phyloP scores from a whole-genome alignment of 2,113 vertebrate genomes.

The Atrichornis clamosus region DNA sequence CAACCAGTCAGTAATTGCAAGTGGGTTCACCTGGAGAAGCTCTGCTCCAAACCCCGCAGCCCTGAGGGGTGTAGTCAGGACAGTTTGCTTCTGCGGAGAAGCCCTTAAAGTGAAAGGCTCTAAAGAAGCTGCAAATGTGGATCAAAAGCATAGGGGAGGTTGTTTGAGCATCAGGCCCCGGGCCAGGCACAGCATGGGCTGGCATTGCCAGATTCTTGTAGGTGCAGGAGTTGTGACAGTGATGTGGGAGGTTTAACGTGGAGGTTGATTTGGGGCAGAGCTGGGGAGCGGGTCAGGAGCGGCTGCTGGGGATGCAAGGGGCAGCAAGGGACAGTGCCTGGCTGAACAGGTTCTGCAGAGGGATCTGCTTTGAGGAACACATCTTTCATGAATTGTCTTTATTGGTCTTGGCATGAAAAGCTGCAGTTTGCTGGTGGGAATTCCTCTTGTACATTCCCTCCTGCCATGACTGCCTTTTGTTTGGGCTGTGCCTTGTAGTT shows the following conservation, averaged over 20 bases:
- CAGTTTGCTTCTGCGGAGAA: not conserved
- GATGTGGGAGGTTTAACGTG: not conserved
- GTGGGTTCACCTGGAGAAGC: not conserved
- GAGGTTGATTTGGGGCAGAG: not conserved
- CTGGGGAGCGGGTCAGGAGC: not conserved
- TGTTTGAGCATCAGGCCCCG: not conserved
- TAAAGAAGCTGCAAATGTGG: not conserved
- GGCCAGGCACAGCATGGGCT: not conserved
- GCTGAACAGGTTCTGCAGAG: not conserved
- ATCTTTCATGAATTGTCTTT: not conserved
- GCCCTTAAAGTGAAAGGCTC: not conserved
- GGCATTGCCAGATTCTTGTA: not conserved
- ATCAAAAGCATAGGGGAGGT: not conserved
- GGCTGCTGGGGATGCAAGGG: not conserved
- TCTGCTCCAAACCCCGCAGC: not conserved
- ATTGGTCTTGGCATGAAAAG: not conserved
- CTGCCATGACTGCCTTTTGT: not conserved
- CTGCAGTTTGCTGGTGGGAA: not conserved
- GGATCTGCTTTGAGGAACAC: not conserved
- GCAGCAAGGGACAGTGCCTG: not conserved
- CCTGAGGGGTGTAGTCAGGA: not conserved
- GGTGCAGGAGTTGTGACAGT: not conserved
- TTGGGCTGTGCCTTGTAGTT: not conserved
- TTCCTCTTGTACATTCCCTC: not conserved
- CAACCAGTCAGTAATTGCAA: not conserved